These are phyloP conservation scores for Lytechinus pictus DNA, from an alignment of 35 echinoderm and acorn worm genomes.

Conservation along the genomic window DNA sequence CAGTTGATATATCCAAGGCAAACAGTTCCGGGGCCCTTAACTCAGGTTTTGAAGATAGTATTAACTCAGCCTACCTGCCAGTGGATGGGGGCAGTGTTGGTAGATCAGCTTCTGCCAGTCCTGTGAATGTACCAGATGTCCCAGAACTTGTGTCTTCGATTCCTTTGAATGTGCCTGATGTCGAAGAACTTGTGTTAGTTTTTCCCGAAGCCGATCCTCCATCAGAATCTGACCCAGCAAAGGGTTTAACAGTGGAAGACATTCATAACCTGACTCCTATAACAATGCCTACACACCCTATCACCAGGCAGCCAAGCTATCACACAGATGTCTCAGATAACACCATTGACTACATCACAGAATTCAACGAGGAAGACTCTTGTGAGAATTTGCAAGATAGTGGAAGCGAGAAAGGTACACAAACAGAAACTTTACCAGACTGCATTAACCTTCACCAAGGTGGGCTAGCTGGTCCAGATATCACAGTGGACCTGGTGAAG, in stretches of 20 bases:
- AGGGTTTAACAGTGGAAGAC: constrained; percentile 51
- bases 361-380: constrained; percentile 35
- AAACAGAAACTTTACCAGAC: constrained; percentile 45
- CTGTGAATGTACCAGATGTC: not conserved
- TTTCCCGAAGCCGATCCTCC: not conserved
- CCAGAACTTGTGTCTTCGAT: not conserved
- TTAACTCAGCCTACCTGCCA: not conserved
- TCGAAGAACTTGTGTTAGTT: not conserved
- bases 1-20: not conserved
- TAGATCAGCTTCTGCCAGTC: not conserved
- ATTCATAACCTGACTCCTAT: not conserved
- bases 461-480: not conserved
- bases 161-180: not conserved
- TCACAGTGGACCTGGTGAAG: not conserved
- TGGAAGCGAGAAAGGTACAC: constrained; percentile 59
- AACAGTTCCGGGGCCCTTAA: not conserved
- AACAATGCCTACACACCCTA: not conserved
- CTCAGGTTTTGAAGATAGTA: constrained; percentile 13
- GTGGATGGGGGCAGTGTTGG: not conserved
- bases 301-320: constrained; percentile 29
- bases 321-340: constrained; percentile 58
- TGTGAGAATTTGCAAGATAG: constrained; percentile 36
- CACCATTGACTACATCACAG: constrained; percentile 56
- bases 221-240: not conserved
- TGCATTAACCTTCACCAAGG: not conserved